phyloP scores from a whole-genome alignment of 2,888 invertebrate genomes.

The Drosophila rubida region DNA sequence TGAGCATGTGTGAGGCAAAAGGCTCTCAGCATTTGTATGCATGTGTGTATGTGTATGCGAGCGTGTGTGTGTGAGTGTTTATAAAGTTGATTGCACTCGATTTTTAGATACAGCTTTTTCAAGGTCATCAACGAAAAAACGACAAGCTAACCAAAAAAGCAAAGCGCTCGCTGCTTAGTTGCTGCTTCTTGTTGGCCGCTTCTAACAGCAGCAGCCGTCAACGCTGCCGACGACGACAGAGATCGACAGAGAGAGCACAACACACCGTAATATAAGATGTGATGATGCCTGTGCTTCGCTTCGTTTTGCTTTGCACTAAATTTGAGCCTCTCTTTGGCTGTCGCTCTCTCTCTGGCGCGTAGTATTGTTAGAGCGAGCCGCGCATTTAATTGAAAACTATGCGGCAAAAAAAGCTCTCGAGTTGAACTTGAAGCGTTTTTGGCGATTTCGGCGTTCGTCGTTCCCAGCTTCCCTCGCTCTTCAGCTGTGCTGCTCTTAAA shows the following conservation, averaged over 20 bases:
- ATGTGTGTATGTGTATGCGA: constrained; percentile 33
- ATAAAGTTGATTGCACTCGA: constrained; percentile 85
- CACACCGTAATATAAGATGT: constrained; percentile 6
- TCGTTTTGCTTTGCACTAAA: constrained; percentile 38
- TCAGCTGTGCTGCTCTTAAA: constrained; percentile 29
- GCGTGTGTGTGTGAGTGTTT: constrained; percentile 62
- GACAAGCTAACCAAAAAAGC: constrained; percentile 67
- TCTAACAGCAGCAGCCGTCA: constrained; percentile 37
- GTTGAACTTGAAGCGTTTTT: constrained; percentile 26
- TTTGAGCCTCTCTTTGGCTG: constrained; percentile 45
- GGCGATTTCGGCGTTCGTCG: not conserved
- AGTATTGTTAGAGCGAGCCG: constrained; percentile 34
- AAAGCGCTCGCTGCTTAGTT: constrained; percentile 51
- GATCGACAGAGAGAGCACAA: not conserved
- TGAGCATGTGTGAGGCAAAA: constrained; percentile 47
- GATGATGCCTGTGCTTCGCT: constrained; percentile 29
- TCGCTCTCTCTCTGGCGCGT: not conserved
- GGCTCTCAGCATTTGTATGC: constrained; percentile 43
- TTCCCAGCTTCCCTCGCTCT: constrained; percentile 2
- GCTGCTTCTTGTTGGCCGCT: constrained; percentile 38
- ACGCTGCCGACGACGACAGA: not conserved
- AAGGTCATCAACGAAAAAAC: constrained; percentile 83
- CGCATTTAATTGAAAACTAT: constrained; percentile 59
- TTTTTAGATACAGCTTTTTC: constrained; percentile 85
- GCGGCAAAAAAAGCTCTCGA: constrained; percentile 44